These are phyloP conservation scores for Xerus rutilus DNA, from an alignment of 2,797 vertebrate genomes.

Conservation along the genomic window DNA sequence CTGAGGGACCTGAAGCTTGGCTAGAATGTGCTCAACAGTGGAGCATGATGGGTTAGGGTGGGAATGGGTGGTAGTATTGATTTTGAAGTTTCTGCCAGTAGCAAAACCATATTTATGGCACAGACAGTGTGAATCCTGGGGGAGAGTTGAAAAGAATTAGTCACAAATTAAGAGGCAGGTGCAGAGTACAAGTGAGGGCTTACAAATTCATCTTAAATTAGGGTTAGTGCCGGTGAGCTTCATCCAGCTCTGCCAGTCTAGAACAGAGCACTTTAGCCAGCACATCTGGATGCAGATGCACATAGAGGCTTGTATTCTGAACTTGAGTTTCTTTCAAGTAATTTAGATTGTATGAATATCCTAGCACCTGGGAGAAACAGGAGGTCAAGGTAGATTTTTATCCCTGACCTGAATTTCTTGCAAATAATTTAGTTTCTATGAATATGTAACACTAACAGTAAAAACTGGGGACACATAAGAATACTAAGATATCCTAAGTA, in stretches of 20 bases:
- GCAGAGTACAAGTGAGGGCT: not conserved
- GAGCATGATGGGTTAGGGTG: not conserved
- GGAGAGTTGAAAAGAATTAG: not conserved
- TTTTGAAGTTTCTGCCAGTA: not conserved
- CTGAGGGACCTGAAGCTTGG: not conserved
- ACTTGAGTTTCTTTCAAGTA: not conserved
- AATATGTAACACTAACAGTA: not conserved
- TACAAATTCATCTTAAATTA: not conserved
- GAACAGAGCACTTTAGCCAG: not conserved
- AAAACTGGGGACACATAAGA: not conserved
- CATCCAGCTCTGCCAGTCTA: accelerated
- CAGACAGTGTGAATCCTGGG: not conserved
- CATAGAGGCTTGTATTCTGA: not conserved
- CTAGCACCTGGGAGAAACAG: not conserved
- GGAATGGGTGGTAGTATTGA: not conserved
- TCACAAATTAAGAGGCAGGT: not conserved
- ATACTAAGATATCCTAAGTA: not conserved
- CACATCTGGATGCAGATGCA: not conserved
- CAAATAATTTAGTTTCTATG: not conserved
- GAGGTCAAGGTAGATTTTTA: not conserved
- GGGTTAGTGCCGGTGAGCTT: not conserved
- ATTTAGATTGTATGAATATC: not conserved
- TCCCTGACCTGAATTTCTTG: not conserved
- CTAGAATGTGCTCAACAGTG: not conserved
- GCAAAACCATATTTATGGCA: not conserved